phyloP scores from a whole-genome alignment of 2,113 vertebrate species.

The Notechis scutatus region DNA sequence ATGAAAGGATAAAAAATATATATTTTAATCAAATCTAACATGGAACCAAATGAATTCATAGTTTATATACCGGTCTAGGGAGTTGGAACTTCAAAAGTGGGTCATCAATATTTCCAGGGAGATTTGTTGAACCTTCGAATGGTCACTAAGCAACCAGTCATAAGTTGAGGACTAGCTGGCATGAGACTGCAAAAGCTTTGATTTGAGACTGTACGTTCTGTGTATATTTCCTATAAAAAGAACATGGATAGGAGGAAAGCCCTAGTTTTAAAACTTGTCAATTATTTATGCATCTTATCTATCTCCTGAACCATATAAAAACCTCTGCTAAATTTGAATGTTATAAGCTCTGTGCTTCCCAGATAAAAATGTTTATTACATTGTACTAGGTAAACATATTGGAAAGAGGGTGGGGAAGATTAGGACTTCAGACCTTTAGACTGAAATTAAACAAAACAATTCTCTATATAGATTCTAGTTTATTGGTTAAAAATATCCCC shows the following conservation, averaged over 20 bases:
- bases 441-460: background rate
- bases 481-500: background rate
- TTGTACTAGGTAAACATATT: background rate
- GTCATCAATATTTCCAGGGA: too few relatives aligned
- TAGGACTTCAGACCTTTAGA: background rate
- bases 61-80: background rate
- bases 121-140: too few relatives aligned
- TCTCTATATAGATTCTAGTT: background rate
- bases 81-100: too few relatives aligned
- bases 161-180: too few relatives aligned
- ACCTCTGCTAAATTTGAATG: background rate
- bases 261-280: background rate
- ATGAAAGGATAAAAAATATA: background rate
- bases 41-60: background rate
- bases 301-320: background rate
- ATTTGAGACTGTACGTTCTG: background rate
- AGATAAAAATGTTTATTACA: background rate
- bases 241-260: background rate
- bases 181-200: background rate
- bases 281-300: background rate
- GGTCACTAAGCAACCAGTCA: too few relatives aligned
- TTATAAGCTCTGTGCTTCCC: background rate
- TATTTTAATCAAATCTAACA: background rate
- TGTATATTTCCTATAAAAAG: background rate
- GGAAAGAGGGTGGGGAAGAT: background rate